phyloP scores from a whole-genome alignment of 2,888 invertebrate species.

The Thymelicus sylvestris region DNA sequence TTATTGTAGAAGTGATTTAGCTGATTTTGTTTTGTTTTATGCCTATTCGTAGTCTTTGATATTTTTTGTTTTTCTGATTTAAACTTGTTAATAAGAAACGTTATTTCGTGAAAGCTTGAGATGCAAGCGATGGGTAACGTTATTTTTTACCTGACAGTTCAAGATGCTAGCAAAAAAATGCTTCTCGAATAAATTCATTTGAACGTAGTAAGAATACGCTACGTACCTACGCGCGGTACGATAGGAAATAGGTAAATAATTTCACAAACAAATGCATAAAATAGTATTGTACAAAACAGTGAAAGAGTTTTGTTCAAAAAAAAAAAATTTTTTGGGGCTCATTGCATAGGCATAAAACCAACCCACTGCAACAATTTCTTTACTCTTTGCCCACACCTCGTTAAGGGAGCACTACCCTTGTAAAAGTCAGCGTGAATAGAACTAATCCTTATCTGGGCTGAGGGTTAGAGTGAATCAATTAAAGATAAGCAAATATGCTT shows the following conservation, averaged over 20 bases:
- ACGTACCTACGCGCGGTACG: too few relatives aligned
- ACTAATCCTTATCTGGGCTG: constrained; percentile 79
- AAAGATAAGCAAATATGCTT: constrained; percentile 84
- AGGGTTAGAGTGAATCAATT: constrained; percentile 83
- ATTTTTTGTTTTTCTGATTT: background rate
- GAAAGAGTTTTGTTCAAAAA: background rate
- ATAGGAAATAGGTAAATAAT: too few relatives aligned
- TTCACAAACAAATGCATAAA: too few relatives aligned
- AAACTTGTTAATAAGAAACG: too few relatives aligned
- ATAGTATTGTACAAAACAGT: too few relatives aligned
- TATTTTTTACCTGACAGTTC: too few relatives aligned
- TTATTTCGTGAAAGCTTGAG: too few relatives aligned
- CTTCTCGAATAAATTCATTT: too few relatives aligned
- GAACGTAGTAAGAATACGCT: too few relatives aligned
- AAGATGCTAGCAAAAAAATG: too few relatives aligned
- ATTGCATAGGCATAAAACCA: constrained; percentile 41
- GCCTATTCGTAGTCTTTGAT: constrained; percentile 8
- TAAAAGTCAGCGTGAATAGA: constrained; percentile 83
- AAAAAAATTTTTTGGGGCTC: background rate
- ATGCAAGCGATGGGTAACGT: too few relatives aligned
- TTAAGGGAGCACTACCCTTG: constrained; percentile 79
- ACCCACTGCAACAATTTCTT: background rate
- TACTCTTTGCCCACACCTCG: constrained; percentile 65
- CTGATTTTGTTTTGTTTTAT: constrained; percentile 6
- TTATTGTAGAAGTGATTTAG: constrained; percentile 17